Conservation (phyloP, 2,113 vertebrate genomes). For the Gorsachius goisagi region DNA sequence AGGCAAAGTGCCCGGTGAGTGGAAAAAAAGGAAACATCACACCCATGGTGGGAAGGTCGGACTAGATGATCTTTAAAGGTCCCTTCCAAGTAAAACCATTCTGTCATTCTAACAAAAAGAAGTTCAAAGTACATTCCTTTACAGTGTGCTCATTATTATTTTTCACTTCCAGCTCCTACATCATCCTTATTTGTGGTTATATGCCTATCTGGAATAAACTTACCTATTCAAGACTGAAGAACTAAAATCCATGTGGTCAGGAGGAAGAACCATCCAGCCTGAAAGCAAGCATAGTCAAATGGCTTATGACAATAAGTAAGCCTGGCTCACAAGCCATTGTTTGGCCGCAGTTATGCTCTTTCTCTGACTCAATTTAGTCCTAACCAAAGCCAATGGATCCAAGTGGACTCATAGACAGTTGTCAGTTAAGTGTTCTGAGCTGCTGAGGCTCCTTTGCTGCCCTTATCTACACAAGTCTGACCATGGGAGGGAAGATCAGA, state of each 20-base stretch:
- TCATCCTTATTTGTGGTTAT: not conserved
- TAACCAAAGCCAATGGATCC: not conserved
- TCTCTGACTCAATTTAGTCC: not conserved
- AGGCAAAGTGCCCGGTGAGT: not conserved
- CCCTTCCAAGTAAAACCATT: not conserved
- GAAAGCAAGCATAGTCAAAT: not conserved
- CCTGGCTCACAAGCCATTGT: not conserved
- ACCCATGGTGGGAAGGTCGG: accelerated
- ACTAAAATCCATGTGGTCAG: not conserved
- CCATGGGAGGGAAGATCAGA: not conserved
- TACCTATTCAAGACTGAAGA: not conserved
- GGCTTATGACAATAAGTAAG: not conserved
- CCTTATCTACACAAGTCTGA: not conserved
- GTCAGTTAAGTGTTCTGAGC: not conserved
- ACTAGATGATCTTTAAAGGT: not conserved
- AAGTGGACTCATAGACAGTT: not conserved
- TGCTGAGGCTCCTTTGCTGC: not conserved
- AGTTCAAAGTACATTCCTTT: not conserved
- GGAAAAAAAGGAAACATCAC: not conserved
- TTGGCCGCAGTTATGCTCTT: not conserved
- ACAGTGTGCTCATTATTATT: not conserved
- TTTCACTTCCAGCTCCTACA: not conserved
- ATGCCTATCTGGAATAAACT: not conserved
- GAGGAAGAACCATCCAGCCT: not conserved
- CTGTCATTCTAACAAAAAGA: not conserved